Conservation (phyloP, 2,888 invertebrate species). For the Pinctada fucata region DNA sequence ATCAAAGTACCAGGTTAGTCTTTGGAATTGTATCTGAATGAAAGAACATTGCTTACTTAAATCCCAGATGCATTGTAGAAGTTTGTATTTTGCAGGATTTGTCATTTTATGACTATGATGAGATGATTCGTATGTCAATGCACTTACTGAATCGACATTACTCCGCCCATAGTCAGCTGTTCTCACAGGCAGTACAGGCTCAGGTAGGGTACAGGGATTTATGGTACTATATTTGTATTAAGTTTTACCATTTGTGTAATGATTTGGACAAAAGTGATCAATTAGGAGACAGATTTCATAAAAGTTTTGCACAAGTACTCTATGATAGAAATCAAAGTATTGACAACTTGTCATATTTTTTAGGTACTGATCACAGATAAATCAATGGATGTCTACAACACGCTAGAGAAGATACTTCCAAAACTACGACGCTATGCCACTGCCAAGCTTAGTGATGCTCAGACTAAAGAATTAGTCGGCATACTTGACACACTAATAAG, state of each 20-base stretch:
- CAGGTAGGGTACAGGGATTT: slow-evolving; percentile 58
- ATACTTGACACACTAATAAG: slow-evolving; percentile 59
- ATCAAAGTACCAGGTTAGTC: no score
- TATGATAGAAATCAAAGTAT: neutral
- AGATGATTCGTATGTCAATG: slow-evolving; percentile 72
- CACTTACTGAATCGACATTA: slow-evolving; percentile 69
- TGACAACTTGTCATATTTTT: slow-evolving; percentile 7
- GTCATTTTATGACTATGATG: slow-evolving; percentile 72
- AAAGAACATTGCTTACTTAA: no score
- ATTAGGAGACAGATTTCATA: neutral
- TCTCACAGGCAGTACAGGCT: slow-evolving; percentile 70
- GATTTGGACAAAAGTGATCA: neutral
- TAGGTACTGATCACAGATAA: slow-evolving; percentile 70
- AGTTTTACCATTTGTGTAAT: neutral
- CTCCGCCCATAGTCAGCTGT: slow-evolving; percentile 69
- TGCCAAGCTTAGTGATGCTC: slow-evolving; percentile 63
- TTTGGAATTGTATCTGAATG: no score
- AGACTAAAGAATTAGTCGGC: slow-evolving; percentile 56
- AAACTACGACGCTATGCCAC: slow-evolving; percentile 58
- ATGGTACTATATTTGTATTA: neutral
- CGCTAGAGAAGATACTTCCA: slow-evolving; percentile 60
- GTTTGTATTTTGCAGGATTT: slow-evolving; percentile 62
- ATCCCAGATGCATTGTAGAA: no score
- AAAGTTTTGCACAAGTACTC: neutral
- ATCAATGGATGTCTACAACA: slow-evolving; percentile 58